Conservation (phyloP, 2,797 vertebrate genomes). For the Aeoliscus strigatus region DNA sequence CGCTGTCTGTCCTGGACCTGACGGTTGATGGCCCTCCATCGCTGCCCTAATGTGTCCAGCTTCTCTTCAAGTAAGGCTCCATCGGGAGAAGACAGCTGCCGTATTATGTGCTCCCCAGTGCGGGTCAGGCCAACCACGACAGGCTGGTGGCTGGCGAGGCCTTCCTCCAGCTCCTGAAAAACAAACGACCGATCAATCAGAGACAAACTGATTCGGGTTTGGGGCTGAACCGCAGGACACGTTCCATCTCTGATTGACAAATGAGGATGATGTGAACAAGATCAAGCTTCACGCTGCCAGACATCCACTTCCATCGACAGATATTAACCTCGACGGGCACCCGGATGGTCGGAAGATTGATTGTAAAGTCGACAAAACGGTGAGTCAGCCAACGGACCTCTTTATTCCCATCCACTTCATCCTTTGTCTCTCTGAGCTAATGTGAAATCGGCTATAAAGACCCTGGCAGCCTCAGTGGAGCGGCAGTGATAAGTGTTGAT, state of each 20-base stretch:
- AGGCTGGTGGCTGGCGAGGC: constrained; percentile 78
- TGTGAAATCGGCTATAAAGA: constrained; percentile 31
- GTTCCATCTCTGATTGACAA: not conserved
- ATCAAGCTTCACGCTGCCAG: constrained; percentile 34
- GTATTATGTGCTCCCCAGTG: constrained; percentile 83
- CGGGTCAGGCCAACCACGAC: constrained; percentile 73
- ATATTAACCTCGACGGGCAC: constrained; percentile 40
- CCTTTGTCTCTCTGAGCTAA: constrained; percentile 12
- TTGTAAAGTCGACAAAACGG: constrained; percentile 22
- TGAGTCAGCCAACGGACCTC: constrained; percentile 54
- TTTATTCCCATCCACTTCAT: constrained; percentile 41
- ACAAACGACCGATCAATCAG: constrained; percentile 19
- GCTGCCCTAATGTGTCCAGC: constrained; percentile 76
- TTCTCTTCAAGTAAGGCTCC: constrained; percentile 85
- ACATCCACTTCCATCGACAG: constrained; percentile 28
- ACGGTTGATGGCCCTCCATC: constrained; percentile 73
- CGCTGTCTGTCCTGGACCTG: constrained; percentile 79
- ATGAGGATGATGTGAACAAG: not conserved
- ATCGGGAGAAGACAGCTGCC: constrained; percentile 81
- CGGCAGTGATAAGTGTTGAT: constrained; percentile 27
- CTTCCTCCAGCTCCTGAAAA: constrained; percentile 86
- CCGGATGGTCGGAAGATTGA: constrained; percentile 34
- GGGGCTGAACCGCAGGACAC: constrained; percentile 24
- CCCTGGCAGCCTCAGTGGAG: constrained; percentile 1
- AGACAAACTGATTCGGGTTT: constrained; percentile 21